These are phyloP conservation scores for Danionella cerebrum DNA, from an alignment of 2,113 vertebrate species.

Conservation along the genomic window DNA sequence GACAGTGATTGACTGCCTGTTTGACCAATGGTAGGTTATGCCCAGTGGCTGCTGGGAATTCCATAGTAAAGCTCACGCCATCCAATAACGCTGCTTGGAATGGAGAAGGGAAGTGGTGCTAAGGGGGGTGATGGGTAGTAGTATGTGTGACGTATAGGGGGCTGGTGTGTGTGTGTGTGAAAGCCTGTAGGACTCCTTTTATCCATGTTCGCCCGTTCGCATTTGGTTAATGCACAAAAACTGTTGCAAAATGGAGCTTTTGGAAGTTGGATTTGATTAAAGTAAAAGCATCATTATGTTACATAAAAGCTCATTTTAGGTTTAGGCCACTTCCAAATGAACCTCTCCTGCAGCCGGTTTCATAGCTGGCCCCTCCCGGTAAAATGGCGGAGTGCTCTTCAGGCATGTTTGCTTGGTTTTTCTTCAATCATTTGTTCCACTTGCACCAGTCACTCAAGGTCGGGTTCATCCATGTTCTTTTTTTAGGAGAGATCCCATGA, in stretches of 20 bases:
- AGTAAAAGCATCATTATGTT: too few relatives aligned
- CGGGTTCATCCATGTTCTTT: background rate
- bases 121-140: constrained; percentile 45
- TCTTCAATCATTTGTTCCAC: background rate
- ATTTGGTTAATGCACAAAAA: too few relatives aligned
- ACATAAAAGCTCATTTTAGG: too few relatives aligned
- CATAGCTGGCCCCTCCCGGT: background rate
- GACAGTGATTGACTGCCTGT: constrained; percentile 32
- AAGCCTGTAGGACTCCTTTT: constrained; percentile 24
- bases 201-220: background rate
- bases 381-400: background rate
- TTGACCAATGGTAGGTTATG: constrained; percentile 40
- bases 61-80: constrained; percentile 31
- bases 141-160: constrained; percentile 44
- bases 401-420: background rate
- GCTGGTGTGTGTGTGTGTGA: background rate
- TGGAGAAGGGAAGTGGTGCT: constrained; percentile 22
- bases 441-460: background rate
- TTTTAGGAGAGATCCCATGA: too few relatives aligned
- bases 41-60: constrained; percentile 38
- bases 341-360: too few relatives aligned
- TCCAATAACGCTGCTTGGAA: constrained; percentile 49
- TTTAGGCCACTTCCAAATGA: too few relatives aligned
- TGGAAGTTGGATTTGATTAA: too few relatives aligned
- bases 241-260: too few relatives aligned